phyloP scores from a whole-genome alignment of 2,113 vertebrate species.

The Erpornis zantholeuca region DNA sequence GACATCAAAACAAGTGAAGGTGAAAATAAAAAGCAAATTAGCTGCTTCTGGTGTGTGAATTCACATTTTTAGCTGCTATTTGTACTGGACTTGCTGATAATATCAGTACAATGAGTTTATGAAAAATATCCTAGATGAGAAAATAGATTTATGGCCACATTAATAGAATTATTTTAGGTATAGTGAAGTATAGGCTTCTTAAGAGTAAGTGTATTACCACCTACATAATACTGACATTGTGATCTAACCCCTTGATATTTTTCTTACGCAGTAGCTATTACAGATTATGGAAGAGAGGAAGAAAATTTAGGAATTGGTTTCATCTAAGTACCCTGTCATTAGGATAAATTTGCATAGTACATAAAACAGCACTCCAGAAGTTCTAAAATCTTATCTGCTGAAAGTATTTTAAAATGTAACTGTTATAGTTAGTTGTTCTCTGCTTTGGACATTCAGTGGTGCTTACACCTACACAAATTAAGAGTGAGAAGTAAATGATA shows the following conservation, averaged over 20 bases:
- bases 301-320: background rate
- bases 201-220: background rate
- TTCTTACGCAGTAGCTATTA: background rate
- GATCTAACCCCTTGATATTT: background rate
- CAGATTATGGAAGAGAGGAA: background rate
- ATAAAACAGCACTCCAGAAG: too few species aligned
- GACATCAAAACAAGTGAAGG: background rate
- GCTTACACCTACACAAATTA: background rate
- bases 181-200: background rate
- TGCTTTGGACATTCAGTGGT: background rate
- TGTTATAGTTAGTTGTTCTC: background rate
- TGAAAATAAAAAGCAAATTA: conserved; percentile 5
- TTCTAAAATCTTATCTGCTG: background rate
- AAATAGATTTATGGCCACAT: background rate
- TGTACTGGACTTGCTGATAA: background rate
- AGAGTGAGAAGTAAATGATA: background rate
- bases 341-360: background rate
- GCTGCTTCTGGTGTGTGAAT: background rate
- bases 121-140: background rate
- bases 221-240: background rate
- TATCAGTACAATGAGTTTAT: background rate
- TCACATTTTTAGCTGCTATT: background rate
- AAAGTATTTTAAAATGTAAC: background rate
- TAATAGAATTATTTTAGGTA: background rate
- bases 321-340: background rate